Evolutionary conservation across 2,888 invertebrate genomes (phyloP).

Genomic region (Pammene aurita): DNA sequence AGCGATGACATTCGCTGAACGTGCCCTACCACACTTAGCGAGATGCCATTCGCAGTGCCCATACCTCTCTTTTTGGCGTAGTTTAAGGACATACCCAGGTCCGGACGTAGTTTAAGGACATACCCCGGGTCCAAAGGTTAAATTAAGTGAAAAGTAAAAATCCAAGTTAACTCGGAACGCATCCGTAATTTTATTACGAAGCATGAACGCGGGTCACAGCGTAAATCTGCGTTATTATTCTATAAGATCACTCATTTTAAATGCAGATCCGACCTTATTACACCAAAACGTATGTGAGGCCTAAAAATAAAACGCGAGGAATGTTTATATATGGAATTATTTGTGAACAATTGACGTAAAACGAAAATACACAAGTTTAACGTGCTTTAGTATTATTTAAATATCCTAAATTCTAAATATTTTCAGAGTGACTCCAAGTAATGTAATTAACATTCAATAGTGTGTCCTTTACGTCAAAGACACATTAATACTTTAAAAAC

Average conservation of each 20-base stretch:
- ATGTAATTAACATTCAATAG: background rate
- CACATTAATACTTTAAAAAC: background rate
- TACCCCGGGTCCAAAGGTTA: too few relatives aligned
- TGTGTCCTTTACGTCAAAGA: background rate
- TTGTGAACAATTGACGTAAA: conserved; percentile 36
- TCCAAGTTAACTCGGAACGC: too few relatives aligned
- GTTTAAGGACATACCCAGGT: too few relatives aligned
- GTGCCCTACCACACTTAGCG: too few relatives aligned
- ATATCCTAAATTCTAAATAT: background rate
- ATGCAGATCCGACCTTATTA: conserved; percentile 1
- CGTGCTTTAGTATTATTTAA: conserved; percentile 11
- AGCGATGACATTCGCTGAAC: too few relatives aligned
- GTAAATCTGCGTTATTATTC: conserved; percentile 45
- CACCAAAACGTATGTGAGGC: conserved; percentile 46
- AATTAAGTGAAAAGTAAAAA: too few relatives aligned
- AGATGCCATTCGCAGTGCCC: too few relatives aligned
- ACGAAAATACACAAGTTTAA: conserved; percentile 3
- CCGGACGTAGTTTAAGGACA: too few relatives aligned
- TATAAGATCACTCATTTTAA: background rate
- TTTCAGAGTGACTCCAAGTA: background rate
- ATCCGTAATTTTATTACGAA: conserved; percentile 56
- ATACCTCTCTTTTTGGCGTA: too few relatives aligned
- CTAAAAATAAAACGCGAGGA: conserved; percentile 64
- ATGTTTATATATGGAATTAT: conserved; percentile 65
- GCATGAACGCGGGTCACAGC: conserved; percentile 56